These are phyloP conservation scores for Anaspis maculata DNA, from an alignment of 2,888 invertebrate species.

Conservation along the genomic window DNA sequence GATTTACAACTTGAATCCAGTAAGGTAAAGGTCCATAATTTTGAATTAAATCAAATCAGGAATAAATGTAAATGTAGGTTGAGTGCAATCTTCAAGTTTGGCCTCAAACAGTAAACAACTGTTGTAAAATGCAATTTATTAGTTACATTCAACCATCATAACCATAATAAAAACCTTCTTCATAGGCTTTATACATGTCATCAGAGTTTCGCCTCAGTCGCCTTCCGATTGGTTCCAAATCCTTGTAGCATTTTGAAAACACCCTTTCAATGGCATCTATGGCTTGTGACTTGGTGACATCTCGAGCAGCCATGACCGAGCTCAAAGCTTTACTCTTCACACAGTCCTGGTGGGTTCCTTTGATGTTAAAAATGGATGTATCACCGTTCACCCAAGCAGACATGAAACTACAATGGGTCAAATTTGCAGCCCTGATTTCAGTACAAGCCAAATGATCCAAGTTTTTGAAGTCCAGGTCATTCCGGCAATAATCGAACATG, in stretches of 20 bases:
- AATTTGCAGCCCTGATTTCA: constrained; percentile 89
- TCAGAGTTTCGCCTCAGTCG: constrained; percentile 64
- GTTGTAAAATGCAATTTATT: too few relatives aligned
- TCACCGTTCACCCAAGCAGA: constrained; percentile 73
- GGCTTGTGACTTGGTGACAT: constrained; percentile 64
- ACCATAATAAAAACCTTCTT: constrained; percentile 71
- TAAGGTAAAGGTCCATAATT: too few relatives aligned
- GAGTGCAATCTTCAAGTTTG: too few relatives aligned
- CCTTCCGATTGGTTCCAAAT: constrained; percentile 86
- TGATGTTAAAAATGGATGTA: constrained; percentile 63
- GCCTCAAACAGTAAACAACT: too few relatives aligned
- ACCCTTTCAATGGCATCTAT: constrained; percentile 73
- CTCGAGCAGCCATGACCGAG: constrained; percentile 75
- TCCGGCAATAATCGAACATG: constrained; percentile 91
- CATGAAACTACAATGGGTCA: constrained; percentile 84
- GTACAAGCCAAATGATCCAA: constrained; percentile 91
- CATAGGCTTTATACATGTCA: constrained; percentile 68
- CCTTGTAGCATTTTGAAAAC: constrained; percentile 83
- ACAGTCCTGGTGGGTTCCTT: constrained; percentile 76
- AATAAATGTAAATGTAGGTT: too few relatives aligned
- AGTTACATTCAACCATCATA: constrained; percentile 63
- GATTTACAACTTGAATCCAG: too few relatives aligned
- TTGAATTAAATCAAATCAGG: too few relatives aligned
- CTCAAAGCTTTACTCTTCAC: constrained; percentile 81
- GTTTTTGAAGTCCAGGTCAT: constrained; percentile 81